Percentiles rank a stretch among this genome's conserved stretches.
phyloP scores from a whole-genome alignment of 2,888 invertebrate species.

The Drosophila imparisetae region DNA sequence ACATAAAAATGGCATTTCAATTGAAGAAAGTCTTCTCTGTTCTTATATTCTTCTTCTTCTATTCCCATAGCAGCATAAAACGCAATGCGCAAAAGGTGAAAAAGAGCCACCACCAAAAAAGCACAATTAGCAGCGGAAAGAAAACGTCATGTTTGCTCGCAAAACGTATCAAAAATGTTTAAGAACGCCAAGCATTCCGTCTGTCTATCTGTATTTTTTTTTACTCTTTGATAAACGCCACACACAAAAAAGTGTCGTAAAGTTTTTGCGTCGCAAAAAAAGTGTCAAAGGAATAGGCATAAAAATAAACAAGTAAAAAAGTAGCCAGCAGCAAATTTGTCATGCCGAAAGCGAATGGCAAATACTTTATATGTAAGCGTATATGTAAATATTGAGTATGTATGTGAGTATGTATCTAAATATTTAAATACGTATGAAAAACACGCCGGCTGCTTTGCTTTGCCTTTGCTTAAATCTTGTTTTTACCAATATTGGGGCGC shows the following conservation, averaged over 20 bases:
- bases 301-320: conserved; percentile 29
- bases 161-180: conserved; percentile 55
- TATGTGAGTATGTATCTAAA: conserved; percentile 9
- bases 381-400: neutral
- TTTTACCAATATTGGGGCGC: conserved; percentile 25
- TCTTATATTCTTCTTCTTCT: neutral
- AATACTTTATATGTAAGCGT: conserved; percentile 8
- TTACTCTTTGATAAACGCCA: conserved; percentile 25
- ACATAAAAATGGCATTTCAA: conserved; percentile 30
- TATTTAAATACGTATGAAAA: conserved; percentile 3
- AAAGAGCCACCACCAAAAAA: conserved; percentile 28
- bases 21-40: conserved; percentile 16
- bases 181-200: conserved; percentile 63
- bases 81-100: conserved; percentile 77
- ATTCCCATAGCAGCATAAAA: conserved; percentile 45
- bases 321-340: conserved; percentile 27
- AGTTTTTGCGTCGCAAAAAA: conserved; percentile 79
- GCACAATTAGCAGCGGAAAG: conserved; percentile 1
- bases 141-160: conserved; percentile 39
- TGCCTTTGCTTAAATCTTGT: conserved; percentile 4
- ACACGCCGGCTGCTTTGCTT: conserved; percentile 26
- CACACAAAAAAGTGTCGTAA: conserved; percentile 67
- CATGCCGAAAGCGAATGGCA: conserved; percentile 43
- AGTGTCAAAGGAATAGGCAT: conserved; percentile 29
- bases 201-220: conserved; percentile 6